These are phyloP conservation scores for Ashinkailepas kermadecensis DNA, from an alignment of 2,888 invertebrate genomes.

Conservation along the genomic window DNA sequence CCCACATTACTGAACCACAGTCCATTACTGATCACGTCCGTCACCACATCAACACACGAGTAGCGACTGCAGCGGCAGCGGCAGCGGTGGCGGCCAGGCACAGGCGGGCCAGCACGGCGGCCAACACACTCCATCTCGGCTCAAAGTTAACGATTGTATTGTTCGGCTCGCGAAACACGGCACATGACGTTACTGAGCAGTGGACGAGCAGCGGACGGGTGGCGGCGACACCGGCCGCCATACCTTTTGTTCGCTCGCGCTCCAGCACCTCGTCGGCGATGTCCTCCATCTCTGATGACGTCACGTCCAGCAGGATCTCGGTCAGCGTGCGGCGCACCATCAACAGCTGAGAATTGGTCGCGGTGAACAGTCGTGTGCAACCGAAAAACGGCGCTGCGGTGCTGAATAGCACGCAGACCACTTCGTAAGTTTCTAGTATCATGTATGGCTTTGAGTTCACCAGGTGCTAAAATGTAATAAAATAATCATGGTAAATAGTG, in stretches of 20 bases:
- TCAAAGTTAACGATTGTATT: too few species aligned
- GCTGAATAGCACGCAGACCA: neutral
- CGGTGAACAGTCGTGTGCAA: neutral
- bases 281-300: constrained; percentile 75
- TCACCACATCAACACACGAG: too few species aligned
- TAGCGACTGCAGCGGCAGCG: neutral
- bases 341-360: constrained; percentile 42
- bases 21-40: too few species aligned
- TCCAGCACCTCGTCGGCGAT: constrained; percentile 79
- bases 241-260: constrained; percentile 33
- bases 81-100: neutral
- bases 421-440: too few species aligned
- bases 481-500: too few species aligned
- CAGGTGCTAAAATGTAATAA: too few species aligned
- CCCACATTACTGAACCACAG: too few species aligned
- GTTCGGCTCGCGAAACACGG: too few species aligned
- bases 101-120: too few species aligned
- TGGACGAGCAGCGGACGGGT: neutral
- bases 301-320: constrained; percentile 88
- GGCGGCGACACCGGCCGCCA: neutral
- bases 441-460: too few species aligned
- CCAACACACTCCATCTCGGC: too few species aligned
- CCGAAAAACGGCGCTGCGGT: neutral
- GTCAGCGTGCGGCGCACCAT: constrained; percentile 80
- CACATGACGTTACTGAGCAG: too few species aligned